Evolutionary conservation across 2,797 vertebrate genomes (phyloP).

Genomic region (Centroberyx gerrardi): DNA sequence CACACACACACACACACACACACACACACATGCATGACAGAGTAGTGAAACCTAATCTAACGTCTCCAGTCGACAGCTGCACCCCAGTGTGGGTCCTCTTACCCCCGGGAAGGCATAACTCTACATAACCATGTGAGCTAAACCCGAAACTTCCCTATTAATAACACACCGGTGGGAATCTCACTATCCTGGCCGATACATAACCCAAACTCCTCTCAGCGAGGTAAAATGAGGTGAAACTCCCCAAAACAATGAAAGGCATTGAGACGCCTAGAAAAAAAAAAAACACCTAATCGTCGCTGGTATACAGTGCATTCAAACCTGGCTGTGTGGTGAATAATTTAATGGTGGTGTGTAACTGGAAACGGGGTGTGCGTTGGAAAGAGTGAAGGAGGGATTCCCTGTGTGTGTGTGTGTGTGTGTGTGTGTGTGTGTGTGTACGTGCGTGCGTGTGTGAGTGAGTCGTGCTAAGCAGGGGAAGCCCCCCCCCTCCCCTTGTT

Average conservation of each 20-base stretch:
- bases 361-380: conserved; percentile 37
- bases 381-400: conserved; percentile 70
- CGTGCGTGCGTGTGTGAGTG: conserved; percentile 17
- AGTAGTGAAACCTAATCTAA: conserved; percentile 70
- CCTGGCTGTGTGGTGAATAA: conserved; percentile 54
- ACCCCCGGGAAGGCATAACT: conserved; percentile 63
- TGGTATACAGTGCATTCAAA: conserved; percentile 16
- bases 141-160: conserved; percentile 70
- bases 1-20: conserved; percentile 16
- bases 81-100: conserved; percentile 61
- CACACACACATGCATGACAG: conserved; percentile 24
- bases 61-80: conserved; percentile 73
- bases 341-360: conserved; percentile 54
- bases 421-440: conserved; percentile 6
- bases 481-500: conserved; percentile 46
- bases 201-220: conserved; percentile 5
- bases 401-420: conserved; percentile 43
- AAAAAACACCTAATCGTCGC: not conserved
- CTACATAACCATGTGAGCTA: conserved; percentile 55
- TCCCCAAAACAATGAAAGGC: not conserved
- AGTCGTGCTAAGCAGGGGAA: conserved; percentile 62
- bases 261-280: not conserved
- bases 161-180: conserved; percentile 65
- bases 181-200: conserved; percentile 29
- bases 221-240: conserved; percentile 55